Evolutionary conservation across 2,113 vertebrate species (phyloP).

Genomic region (Athene cunicularia): DNA sequence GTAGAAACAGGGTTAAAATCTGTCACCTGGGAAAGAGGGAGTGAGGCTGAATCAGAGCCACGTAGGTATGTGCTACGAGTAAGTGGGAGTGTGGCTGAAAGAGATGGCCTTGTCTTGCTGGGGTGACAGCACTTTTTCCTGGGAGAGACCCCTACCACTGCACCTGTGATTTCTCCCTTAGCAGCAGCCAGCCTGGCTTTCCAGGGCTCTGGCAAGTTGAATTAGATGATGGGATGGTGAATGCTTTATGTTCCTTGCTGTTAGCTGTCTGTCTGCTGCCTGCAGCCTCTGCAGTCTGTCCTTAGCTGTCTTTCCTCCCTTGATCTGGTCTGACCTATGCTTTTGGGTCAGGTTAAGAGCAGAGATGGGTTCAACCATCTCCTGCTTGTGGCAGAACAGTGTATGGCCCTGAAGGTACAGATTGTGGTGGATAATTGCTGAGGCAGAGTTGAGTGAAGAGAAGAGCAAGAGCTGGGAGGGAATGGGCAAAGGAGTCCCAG

Average conservation of each 20-base stretch:
- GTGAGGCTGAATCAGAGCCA: background rate
- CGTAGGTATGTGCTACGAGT: background rate
- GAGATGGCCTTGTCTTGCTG: background rate
- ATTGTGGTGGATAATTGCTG: background rate
- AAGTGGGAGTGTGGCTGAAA: background rate
- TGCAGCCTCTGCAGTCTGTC: background rate
- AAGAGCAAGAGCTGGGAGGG: background rate
- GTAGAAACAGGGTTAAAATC: background rate
- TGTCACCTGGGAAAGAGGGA: background rate
- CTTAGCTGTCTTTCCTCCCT: background rate
- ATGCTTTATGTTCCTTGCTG: background rate
- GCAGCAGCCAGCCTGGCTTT: background rate
- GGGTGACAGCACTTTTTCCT: background rate
- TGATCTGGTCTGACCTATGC: background rate
- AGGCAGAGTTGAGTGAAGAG: background rate
- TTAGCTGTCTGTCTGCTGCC: background rate
- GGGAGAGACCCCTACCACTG: background rate
- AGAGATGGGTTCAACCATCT: background rate
- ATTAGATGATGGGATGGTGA: background rate
- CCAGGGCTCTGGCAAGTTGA: background rate
- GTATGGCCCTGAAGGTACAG: background rate
- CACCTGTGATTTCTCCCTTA: background rate
- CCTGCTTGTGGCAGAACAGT: background rate
- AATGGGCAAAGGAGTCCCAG: background rate
- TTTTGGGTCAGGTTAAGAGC: background rate